Evolutionary conservation across 2,888 invertebrate genomes (phyloP).

Genomic region (Andricus curvator): DNA sequence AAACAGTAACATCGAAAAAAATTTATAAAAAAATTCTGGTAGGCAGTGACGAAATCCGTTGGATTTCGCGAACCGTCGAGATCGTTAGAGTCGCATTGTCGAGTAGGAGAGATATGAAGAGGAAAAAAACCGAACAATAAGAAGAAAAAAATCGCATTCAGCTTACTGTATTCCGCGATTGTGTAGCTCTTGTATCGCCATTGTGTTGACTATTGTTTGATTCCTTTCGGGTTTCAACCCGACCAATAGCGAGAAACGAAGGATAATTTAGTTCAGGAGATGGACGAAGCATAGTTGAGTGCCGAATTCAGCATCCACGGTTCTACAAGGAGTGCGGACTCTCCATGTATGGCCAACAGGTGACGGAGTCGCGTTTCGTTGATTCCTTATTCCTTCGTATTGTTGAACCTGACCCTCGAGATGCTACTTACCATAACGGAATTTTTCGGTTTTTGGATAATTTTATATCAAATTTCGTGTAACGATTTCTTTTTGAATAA

Average conservation of each 20-base stretch:
- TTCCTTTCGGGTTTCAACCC: constrained; percentile 48
- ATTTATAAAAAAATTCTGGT: constrained; percentile 14
- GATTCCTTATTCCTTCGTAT: constrained; percentile 24
- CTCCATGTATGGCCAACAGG: constrained; percentile 15
- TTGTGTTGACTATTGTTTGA: constrained; percentile 57
- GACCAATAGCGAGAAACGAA: constrained; percentile 36
- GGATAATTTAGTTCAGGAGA: constrained; percentile 29
- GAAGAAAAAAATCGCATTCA: constrained; percentile 45
- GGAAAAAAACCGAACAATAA: constrained; percentile 48
- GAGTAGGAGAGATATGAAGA: constrained; percentile 42
- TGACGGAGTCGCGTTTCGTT: constrained; percentile 40
- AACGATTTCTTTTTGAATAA: constrained; percentile 21
- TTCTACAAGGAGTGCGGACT: neutral
- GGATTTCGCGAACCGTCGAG: constrained; percentile 47
- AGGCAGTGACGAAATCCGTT: constrained; percentile 6
- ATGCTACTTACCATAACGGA: constrained; percentile 38
- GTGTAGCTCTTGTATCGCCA: constrained; percentile 53
- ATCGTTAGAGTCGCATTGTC: constrained; percentile 65
- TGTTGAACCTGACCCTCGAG: constrained; percentile 22
- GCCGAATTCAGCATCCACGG: constrained; percentile 5
- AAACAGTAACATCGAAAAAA: neutral
- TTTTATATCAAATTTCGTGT: constrained; percentile 34
- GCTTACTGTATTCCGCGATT: constrained; percentile 51
- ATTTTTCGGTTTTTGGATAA: constrained; percentile 36
- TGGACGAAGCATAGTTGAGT: neutral